Conservation (phyloP, 2,888 invertebrate genomes). For the Drosophila kambysellisi region DNA sequence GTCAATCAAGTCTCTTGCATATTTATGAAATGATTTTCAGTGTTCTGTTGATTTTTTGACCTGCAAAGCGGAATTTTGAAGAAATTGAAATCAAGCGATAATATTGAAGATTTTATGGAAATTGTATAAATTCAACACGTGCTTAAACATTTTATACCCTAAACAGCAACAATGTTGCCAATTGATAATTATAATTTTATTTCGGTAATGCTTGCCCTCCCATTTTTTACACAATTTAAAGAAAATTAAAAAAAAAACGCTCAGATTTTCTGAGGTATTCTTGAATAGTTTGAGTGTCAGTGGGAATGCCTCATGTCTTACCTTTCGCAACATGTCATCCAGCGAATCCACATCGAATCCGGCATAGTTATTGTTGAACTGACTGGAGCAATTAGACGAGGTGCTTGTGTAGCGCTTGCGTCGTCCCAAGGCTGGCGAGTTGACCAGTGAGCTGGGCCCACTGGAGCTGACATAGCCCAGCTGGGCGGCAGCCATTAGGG, state of each 20-base stretch:
- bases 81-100: too few relatives aligned
- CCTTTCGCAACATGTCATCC: constrained; percentile 92
- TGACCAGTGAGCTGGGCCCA: constrained; percentile 83
- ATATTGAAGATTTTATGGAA: too few relatives aligned
- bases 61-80: too few relatives aligned
- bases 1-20: not conserved
- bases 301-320: constrained; percentile 81
- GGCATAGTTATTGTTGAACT: constrained; percentile 88
- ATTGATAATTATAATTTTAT: too few relatives aligned
- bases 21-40: not conserved
- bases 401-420: constrained; percentile 88
- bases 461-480: constrained; percentile 74
- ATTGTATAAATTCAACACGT: too few relatives aligned
- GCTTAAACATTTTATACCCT: not conserved
- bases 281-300: not conserved
- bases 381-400: constrained; percentile 87
- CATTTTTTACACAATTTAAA: not conserved
- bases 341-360: constrained; percentile 90
- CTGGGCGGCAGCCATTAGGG: constrained; percentile 74
- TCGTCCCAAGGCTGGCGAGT: constrained; percentile 87
- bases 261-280: not conserved
- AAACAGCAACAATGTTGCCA: not conserved
- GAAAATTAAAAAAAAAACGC: not conserved
- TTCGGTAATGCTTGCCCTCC: too few relatives aligned
- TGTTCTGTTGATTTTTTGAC: too few relatives aligned